Conservation (phyloP, 2,888 invertebrate species). For the Trachelus iudaicus region DNA sequence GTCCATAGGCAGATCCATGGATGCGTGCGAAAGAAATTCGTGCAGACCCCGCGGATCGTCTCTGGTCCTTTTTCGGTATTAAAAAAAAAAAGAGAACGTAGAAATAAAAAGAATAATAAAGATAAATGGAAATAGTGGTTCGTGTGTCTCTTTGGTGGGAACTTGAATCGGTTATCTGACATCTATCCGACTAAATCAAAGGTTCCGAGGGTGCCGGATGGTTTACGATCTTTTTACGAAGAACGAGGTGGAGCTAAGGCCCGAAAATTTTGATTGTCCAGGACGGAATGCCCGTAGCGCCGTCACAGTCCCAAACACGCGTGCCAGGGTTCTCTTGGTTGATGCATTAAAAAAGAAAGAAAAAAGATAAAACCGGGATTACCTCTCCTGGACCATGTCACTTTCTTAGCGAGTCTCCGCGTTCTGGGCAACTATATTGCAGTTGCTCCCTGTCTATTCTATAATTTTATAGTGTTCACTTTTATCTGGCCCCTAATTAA, state of each 20-base stretch:
- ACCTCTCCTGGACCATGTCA: background rate
- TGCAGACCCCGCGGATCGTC: constrained; percentile 25
- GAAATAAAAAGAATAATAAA: background rate
- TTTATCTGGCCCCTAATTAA: constrained; percentile 58
- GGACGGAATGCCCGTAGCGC: background rate
- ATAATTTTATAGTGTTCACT: constrained; percentile 55
- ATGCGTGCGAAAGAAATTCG: constrained; percentile 17
- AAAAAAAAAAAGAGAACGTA: background rate
- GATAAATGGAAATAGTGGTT: background rate
- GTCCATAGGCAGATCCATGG: background rate
- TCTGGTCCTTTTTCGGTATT: constrained; percentile 19
- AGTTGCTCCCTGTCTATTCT: constrained; percentile 43
- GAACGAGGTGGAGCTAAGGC: constrained; percentile 30
- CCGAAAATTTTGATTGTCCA: background rate
- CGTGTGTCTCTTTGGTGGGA: background rate
- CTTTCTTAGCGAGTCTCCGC: background rate
- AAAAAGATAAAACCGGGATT: background rate
- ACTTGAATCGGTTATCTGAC: background rate
- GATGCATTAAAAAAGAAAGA: background rate
- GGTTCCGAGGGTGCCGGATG: constrained; percentile 14
- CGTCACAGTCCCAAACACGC: background rate
- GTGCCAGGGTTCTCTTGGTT: background rate
- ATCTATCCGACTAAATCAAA: background rate
- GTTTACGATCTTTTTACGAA: constrained; percentile 5
- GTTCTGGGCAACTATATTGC: background rate